Evolutionary conservation across 2,888 invertebrate genomes (phyloP).

Genomic region (Chelonus formosanus): DNA sequence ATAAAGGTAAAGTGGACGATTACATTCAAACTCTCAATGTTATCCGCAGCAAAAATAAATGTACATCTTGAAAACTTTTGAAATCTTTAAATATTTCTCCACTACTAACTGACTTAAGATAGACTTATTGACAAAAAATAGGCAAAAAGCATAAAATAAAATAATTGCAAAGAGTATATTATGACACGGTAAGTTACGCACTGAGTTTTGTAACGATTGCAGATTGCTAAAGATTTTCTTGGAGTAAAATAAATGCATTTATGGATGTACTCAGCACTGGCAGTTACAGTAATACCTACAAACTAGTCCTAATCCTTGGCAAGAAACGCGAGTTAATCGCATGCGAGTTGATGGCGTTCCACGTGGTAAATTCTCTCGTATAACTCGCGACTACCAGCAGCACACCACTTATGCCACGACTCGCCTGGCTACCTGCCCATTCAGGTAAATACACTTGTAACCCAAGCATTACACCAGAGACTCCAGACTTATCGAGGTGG

Average conservation of each 20-base stretch:
- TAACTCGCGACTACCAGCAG: not conserved
- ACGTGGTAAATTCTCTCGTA: conserved; percentile 22
- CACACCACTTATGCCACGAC: conserved; percentile 26
- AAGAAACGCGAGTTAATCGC: conserved; percentile 23
- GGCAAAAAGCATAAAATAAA: not conserved
- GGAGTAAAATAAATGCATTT: conserved; percentile 24
- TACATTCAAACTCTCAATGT: conserved; percentile 10
- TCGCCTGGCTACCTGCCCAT: conserved; percentile 28
- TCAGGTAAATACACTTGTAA: conserved; percentile 31
- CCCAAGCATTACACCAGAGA: conserved; percentile 19
- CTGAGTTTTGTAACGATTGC: conserved; percentile 23
- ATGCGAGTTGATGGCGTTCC: conserved; percentile 27
- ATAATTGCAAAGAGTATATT: conserved; percentile 4
- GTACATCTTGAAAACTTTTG: not conserved
- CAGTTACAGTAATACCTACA: conserved; percentile 21
- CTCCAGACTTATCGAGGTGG: conserved; percentile 28
- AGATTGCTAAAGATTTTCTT: conserved; percentile 13
- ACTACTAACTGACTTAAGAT: conserved; percentile 1
- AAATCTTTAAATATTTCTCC: conserved; percentile 6
- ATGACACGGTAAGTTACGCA: conserved; percentile 23
- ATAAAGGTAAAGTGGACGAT: conserved; percentile 9
- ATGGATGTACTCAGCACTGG: conserved; percentile 13
- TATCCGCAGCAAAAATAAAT: not conserved
- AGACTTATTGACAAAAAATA: not conserved
- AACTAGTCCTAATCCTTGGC: conserved; percentile 14